Evolutionary conservation across 2,797 vertebrate genomes (phyloP), one percentile per base, ranked within the genome.

Genomic region (Garrulus glandarius): DNA sequence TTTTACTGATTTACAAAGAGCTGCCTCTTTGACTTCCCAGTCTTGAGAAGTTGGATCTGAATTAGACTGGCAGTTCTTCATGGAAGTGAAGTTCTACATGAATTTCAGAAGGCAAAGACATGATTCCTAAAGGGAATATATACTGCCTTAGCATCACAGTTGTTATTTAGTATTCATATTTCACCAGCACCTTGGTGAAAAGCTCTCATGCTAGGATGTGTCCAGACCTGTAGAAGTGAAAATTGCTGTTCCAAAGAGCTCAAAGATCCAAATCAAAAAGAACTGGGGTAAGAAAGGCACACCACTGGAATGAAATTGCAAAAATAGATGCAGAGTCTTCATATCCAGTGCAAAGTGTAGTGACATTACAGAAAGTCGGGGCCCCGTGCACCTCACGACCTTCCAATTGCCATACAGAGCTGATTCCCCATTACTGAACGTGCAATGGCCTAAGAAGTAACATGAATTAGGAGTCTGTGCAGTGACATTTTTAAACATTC

Each of bases 401-500:
- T 89, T 52, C 85, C 76, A 53, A 3, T 23, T 72, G 72, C 53
- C 47, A 3, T 3, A 23, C 5, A 37, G 79, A 91, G 69, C 43
- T 44, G 49, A 67, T 71, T 83, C 39, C 59, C 36, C 43, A 13
- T 44, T 85, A 56, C 36, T 27, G 59, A 89, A 55, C 3, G 9
- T 5, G 47, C 70, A 87, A 13, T 13, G 55, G 67, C 65, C 68
- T 56, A 69, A 75, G 82, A 86, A 89, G 84, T 57, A 77, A 17
- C 23, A 11, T 4, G 5, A 92, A 92, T 34, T 61, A 69, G 72
- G 71, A 56, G 55, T 34, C 56, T 91, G 91, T 88, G 91, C 84
- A 49, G 69, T 93, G 96, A 90, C 91, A 95, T 96, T 96, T 96
- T 92, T 91, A 94, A 85, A 57, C 24, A 1, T 32, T 86, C 34